Base-by-base conservation (phyloP, 2,888 invertebrate genomes). In the Caenorhabditis sp. region DNA sequence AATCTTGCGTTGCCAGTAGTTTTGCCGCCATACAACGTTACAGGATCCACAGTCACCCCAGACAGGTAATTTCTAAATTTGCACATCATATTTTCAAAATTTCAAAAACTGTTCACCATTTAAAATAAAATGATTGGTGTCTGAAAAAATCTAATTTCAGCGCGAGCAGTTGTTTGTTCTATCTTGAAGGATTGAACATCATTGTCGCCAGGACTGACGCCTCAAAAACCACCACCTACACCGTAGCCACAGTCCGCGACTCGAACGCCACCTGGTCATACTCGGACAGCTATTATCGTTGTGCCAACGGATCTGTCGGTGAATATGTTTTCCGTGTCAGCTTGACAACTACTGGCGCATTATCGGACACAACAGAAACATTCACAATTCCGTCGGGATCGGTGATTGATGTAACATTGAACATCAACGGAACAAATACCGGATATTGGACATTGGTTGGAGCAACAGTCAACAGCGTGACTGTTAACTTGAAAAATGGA, bases 141-240 rank as follows among this genome's bases (percentile, higher is more conserved):
- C n/a, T n/a, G n/a, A n/a, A n/a, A n/a, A n/a, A n/a, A n/a, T n/a
- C n/a, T n/a, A n/a, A n/a, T 58, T 57, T 55, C 17, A 66, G 21
- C 1, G 62, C 62, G 3, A 4, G 14, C 12, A 62, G 65, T 23
- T 83, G 83, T 51, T 70, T 83, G 24, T 62, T 83, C 67, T 83
- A 83, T 58, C 51, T 80, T 1, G 83, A 83, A 43, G 83, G 83
- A 26, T 23, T 83, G 24, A 73, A 69, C 26, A 59, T 83, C 31
- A 66, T 82, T 27, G 74, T 73, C 50, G 55, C 12, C 12, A 43
- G 14, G 14, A 43, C 12, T 3, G 43, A 43, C 14, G 12, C 43
- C 14, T 10, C 14, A 14, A 43, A 43, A 43, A 43, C 43, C 63
- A 53, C 43, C 63, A 53, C 37, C 24, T 81, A 67, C 36, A 69